Conservation (phyloP, 2,888 invertebrate genomes). For the Agonopterix arenella region DNA sequence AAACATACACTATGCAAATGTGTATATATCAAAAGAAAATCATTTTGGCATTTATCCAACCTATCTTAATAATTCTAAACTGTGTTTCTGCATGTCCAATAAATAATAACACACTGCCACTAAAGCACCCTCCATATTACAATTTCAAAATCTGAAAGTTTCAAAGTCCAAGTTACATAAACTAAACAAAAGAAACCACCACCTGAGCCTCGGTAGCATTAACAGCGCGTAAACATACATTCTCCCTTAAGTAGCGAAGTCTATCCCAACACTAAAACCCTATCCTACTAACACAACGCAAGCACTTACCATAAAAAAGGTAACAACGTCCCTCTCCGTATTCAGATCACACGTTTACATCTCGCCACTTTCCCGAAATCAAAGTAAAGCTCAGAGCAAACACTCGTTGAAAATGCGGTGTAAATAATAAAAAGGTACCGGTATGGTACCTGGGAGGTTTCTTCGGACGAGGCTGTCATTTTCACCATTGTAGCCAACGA, state of each 20-base stretch:
- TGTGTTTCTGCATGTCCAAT: too few relatives aligned
- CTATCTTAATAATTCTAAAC: too few relatives aligned
- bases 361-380: constrained; percentile 68
- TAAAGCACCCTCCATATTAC: too few relatives aligned
- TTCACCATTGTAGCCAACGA: constrained; percentile 30
- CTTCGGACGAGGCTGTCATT: constrained; percentile 50
- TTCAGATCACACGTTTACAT: constrained; percentile 68
- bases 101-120: too few relatives aligned
- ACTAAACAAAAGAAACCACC: constrained; percentile 3
- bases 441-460: constrained; percentile 39
- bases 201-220: neutral
- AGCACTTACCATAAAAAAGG: constrained; percentile 54
- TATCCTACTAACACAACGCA: constrained; percentile 34
- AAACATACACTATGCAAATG: too few relatives aligned
- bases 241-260: too few relatives aligned
- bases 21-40: too few relatives aligned
- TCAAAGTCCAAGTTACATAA: too few relatives aligned
- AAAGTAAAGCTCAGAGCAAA: constrained; percentile 71
- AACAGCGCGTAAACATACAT: too few relatives aligned
- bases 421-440: constrained; percentile 73
- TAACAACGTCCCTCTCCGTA: constrained; percentile 27
- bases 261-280: neutral
- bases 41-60: too few relatives aligned
- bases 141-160: too few relatives aligned
- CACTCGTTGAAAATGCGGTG: constrained; percentile 74